Evolutionary conservation across 1,140 invertebrate genomes (phyloP).

Genomic region (Diorhabda sublineata): DNA sequence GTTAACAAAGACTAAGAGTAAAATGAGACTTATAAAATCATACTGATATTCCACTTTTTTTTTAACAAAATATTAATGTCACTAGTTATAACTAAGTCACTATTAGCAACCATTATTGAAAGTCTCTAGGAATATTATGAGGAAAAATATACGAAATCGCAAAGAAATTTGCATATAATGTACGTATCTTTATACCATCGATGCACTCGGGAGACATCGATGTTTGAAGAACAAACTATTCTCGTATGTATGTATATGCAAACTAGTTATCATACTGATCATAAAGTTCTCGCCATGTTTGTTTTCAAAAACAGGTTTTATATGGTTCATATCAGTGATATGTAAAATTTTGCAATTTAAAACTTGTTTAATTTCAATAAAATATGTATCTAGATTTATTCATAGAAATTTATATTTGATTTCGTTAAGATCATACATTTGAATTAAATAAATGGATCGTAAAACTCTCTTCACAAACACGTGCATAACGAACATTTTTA

Average conservation of each 20-base stretch:
- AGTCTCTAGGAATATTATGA: no score
- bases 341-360: slow-evolving; percentile 27
- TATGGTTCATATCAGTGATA: background rate
- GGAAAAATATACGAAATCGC: background rate
- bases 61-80: no score
- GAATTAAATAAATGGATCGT: no score
- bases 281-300: slow-evolving; percentile 2
- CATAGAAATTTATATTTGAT: slow-evolving; percentile 25
- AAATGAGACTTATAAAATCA: no score
- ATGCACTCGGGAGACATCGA: background rate
- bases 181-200: background rate
- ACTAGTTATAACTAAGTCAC: no score
- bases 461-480: no score
- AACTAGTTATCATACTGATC: background rate
- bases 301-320: slow-evolving; percentile 2
- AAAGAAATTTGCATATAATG: background rate
- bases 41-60: no score
- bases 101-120: no score
- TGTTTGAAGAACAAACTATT: background rate
- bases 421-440: background rate
- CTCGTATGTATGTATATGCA: background rate
- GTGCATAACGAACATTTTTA: no score
- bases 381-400: slow-evolving; percentile 20
- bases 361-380: slow-evolving; percentile 24
- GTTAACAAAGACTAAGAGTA: no score